Base-by-base conservation (phyloP, 2,797 vertebrate species). In the Sebastes oblongus region DNA sequence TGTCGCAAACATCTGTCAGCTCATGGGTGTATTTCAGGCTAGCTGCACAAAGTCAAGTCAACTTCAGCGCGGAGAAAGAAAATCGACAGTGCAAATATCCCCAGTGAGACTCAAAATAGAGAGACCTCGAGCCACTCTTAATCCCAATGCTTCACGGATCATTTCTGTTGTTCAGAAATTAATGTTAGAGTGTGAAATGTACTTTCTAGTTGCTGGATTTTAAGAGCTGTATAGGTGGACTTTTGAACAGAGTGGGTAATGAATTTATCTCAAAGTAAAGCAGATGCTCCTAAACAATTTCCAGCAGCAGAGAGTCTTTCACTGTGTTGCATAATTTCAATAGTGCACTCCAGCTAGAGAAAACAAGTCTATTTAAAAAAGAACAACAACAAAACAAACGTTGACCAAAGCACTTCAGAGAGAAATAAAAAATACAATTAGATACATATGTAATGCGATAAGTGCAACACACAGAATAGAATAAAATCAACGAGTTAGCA, bases 1-100 rank as follows among this genome's bases (percentile, higher is more conserved):
- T 89, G 64, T 64, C n/a, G 77, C 50, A 54, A 54, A 54, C 84
- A 89, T 91, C 82, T 90, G 88, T 88, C 90, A 89, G 66, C 83
- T 88, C 68, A 67, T 78, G 86, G 83, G 68, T 83, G 76, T 83
- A 81, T 90, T 88, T 87, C 79, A 60, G 86, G 74, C 64, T 34
- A 80, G 66, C 77, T 67, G 76, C 66, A 83, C 69, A 86, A 78
- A 86, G 87, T 89, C 73, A 80, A 87, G 78, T 86, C 56, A 75
- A 80, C 75, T 83, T 2, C 52, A 77, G 82, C 72, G 72, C 27
- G 55, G 50, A 52, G 61, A 4, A 52, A 65, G 36, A 62, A 46
- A 72, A 72, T 71, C 58, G 60, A 10, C 61, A 42, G 34, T 5
- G 2, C 58, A 80, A 86, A 80, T 70, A 75, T 87, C 65, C 66